Percentiles rank a stretch among this genome's conserved stretches.
phyloP scores from a whole-genome alignment of 2,888 invertebrate species.

The Tetramorium bicarinatum region DNA sequence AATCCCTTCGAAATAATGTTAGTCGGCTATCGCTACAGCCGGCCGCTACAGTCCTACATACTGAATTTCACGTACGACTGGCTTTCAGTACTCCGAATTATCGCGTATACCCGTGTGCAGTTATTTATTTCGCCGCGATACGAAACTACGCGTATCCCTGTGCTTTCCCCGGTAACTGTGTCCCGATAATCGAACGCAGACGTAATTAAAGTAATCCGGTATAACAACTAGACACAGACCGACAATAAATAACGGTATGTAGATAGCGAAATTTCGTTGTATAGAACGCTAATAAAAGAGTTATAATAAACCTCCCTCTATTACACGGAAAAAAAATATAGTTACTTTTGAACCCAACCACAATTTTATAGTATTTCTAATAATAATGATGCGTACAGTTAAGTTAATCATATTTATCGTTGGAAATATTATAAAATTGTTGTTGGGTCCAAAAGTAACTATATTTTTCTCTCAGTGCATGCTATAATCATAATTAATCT shows the following conservation, averaged over 20 bases:
- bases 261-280: slow-evolving; percentile 2
- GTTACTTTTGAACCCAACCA: too few relatives aligned
- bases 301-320: background rate
- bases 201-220: slow-evolving; percentile 18
- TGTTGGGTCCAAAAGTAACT: too few relatives aligned
- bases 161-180: slow-evolving; percentile 2
- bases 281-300: background rate
- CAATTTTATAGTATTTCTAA: too few relatives aligned
- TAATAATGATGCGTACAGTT: too few relatives aligned
- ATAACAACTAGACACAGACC: background rate
- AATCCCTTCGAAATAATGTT: slow-evolving; percentile 75
- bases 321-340: too few relatives aligned
- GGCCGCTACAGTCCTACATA: slow-evolving; percentile 36
- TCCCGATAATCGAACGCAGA: slow-evolving; percentile 19
- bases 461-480: too few relatives aligned
- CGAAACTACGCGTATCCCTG: slow-evolving; percentile 1
- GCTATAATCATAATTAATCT: background rate
- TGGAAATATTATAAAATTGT: too few relatives aligned
- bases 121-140: slow-evolving; percentile 22
- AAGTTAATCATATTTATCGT: too few relatives aligned
- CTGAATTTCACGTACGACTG: slow-evolving; percentile 45
- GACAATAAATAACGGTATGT: background rate
- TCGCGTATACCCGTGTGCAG: background rate
- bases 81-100: slow-evolving; percentile 38
- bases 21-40: slow-evolving; percentile 59